Evolutionary conservation across 2,888 invertebrate genomes (phyloP), one percentile per base, ranked within the genome.

Genomic region (Gasteruption jaculator): DNA sequence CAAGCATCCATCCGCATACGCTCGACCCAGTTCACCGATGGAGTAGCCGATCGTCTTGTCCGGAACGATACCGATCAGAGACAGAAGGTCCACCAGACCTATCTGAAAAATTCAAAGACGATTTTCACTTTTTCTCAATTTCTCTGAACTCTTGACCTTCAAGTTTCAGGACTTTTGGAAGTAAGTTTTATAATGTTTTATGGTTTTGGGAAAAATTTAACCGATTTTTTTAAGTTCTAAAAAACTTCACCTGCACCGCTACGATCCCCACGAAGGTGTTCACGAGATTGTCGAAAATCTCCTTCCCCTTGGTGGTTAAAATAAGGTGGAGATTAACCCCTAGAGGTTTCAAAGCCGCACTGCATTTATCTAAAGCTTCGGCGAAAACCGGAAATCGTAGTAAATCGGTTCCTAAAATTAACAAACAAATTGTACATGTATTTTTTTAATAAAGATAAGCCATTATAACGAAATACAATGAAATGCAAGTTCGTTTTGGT

Each of bases 1-100:
- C 53, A 95, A 79, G 53, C 90, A 87, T 1, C 90, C 91, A 68
- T 96, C 96, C 2, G 92, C 93, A 72, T 96, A 96, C 0, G 90
- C 93, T 69, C 96, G 95, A 1, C 91, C 93, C 5, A 96, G 74
- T 69, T 96, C 96, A 15, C 96, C 96, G 0, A 92, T 89, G 6
- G 94, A 94, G 71, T 95, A 94, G 2, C 96, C 92, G 43, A 87
- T 78, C 43, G 86, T 79, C 10, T 83, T 81, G 67, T 86, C 85
- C 1, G 86, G 82, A 22, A 71, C 69, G 10, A 87, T 74, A n/a
- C 81, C 83, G 10, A 78, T 55, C 4, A 73, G 66, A 33, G 57
- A 66, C 11, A 88, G 65, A 12, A 83, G 63, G 60, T 87, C 86
- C 3, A 81, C 77, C 14, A 85, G 63, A 12, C 81, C 83, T 36